phyloP scores from a whole-genome alignment of 1,140 invertebrate genomes.

The Colletes latitarsis region DNA sequence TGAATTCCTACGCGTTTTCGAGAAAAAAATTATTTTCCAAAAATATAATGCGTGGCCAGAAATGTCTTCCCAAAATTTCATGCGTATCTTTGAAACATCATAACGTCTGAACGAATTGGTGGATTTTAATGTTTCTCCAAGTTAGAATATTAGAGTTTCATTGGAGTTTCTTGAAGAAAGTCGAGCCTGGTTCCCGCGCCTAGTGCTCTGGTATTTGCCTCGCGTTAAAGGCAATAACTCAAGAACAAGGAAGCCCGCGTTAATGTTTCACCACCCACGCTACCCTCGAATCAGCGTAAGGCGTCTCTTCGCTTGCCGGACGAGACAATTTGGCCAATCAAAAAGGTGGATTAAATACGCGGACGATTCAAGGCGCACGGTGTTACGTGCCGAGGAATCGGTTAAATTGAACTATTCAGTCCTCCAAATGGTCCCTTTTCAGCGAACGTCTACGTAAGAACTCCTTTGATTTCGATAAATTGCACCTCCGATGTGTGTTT shows the following conservation, averaged over 20 bases:
- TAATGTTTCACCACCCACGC: slow-evolving; percentile 61
- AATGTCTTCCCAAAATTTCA: no score
- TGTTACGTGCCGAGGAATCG: slow-evolving; percentile 67
- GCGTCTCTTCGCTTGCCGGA: slow-evolving; percentile 76
- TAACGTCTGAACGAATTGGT: no score
- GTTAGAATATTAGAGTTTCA: no score
- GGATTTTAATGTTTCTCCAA: no score
- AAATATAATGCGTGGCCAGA: no score
- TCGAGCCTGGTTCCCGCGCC: no score
- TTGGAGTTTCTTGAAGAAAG: no score
- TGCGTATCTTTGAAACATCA: no score
- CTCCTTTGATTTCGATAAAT: slow-evolving; percentile 16
- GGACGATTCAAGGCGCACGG: slow-evolving; percentile 47
- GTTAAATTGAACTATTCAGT: slow-evolving; percentile 75
- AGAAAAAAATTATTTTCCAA: no score
- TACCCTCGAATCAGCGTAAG: slow-evolving; percentile 56
- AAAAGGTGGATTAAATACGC: slow-evolving; percentile 79
- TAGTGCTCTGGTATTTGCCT: no score
- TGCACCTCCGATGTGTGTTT: slow-evolving; percentile 12
- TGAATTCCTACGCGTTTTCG: no score
- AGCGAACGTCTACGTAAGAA: slow-evolving; percentile 31
- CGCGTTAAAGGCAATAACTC: not conserved
- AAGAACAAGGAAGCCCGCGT: slow-evolving; percentile 39
- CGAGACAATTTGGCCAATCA: slow-evolving; percentile 81
- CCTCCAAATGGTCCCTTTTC: slow-evolving; percentile 52